Base-by-base conservation (phyloP, 2,888 invertebrate species). In the Trachelus iudaicus region DNA sequence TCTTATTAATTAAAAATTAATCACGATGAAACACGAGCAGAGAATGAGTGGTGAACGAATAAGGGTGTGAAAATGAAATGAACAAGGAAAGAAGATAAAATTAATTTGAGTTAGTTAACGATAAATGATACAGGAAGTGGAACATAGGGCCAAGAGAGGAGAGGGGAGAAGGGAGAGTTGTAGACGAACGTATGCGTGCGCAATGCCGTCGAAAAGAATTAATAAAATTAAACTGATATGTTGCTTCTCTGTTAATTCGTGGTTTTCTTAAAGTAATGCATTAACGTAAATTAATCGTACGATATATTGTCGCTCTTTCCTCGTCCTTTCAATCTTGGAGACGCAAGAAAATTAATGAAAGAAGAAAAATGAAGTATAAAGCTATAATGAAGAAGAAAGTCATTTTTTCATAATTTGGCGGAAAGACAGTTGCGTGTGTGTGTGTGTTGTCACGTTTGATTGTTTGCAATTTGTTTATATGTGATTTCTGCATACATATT, bases 191-290 rank as follows among this genome's bases (percentile, higher is more conserved):
- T 6, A 2, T 9, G 56, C 56, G 56, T 1, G 23, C 23, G 56
- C 23, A 56, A 56, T 23, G 56, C 23, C 56, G 56, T 56, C 23
- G 23, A 56, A 73, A 82, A 83, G 89, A 90, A 88, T 88, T 85
- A 90, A 90, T 89, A 87, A 88, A 90, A 89, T 89, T 87, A 90
- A 89, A 89, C 56, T 90, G 90, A 90, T 90, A 90, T 90, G 90
- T 90, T 87, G 89, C 87, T 89, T 90, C 89, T 90, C 90, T 89
- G 90, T 89, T 90, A 89, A 89, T 88, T 85, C 84, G 82, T 86
- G 85, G 83, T 81, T 82, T 31, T 31, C 56, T 85, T 85, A 83
- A 87, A 84, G 81, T 85, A 85, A 88, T 23, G 86, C 84, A 80
- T 84, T 84, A 88, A 81, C 80, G 76, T 84, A 86, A 88, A 87